A percentile compares a stretch with the other conserved stretches of the same genome.
phyloP scores from a whole-genome alignment of 2,888 invertebrate species.

The Pantelozetes paolii region DNA sequence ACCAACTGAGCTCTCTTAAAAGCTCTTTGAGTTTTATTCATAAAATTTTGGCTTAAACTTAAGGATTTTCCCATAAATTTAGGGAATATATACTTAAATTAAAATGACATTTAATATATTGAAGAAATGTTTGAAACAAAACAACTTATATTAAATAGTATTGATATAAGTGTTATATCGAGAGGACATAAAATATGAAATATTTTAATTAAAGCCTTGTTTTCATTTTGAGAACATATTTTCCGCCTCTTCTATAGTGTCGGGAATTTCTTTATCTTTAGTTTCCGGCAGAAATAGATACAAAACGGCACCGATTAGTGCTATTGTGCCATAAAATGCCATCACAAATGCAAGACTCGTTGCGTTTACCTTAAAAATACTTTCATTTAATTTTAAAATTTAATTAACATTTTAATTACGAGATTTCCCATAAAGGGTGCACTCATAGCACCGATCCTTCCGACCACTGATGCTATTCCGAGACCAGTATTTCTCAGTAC shows the following conservation, averaged over 20 bases:
- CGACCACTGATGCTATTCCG: conserved; percentile 27
- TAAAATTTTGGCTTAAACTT: no score
- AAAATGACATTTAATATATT: no score
- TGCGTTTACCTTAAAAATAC: not conserved
- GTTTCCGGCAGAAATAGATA: conserved; percentile 42
- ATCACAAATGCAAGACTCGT: conserved; percentile 30
- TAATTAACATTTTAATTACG: conserved; percentile 24
- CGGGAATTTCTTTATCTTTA: conserved; percentile 39
- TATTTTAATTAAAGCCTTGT: no score
- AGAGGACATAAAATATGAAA: no score
- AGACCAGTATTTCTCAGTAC: conserved; percentile 34
- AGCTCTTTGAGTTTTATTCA: no score
- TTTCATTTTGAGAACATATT: no score
- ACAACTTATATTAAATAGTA: no score
- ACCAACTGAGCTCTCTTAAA: no score
- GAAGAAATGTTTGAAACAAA: no score
- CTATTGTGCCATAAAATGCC: conserved; percentile 30
- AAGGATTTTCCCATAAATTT: no score
- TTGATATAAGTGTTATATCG: no score
- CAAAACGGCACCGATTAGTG: conserved; percentile 13
- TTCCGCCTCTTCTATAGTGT: conserved; percentile 36
- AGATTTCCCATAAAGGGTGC: conserved; percentile 42
- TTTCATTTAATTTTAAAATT: not conserved
- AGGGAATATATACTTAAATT: no score
- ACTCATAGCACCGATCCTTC: conserved; percentile 36